Conservation (phyloP, 2,888 invertebrate genomes). For the Drosophila paranaensis region DNA sequence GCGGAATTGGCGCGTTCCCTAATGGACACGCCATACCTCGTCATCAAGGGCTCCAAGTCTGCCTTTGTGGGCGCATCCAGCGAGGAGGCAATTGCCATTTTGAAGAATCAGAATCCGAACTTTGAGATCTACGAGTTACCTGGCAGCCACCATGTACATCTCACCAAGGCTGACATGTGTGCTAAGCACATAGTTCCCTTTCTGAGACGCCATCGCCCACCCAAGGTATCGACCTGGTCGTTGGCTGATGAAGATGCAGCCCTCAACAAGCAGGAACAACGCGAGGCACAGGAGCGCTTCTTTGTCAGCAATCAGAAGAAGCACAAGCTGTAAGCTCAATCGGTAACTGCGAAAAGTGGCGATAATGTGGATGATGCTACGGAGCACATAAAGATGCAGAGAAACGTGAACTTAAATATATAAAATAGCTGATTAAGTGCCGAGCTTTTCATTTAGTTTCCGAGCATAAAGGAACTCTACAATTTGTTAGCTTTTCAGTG, state of each 20-base stretch:
- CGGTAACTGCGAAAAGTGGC: conserved; percentile 4
- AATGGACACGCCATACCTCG: conserved; percentile 86
- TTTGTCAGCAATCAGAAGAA: conserved; percentile 15
- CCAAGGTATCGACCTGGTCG: conserved; percentile 43
- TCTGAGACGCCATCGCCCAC: conserved; percentile 52
- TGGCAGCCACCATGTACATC: conserved; percentile 90
- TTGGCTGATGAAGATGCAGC: conserved; percentile 20
- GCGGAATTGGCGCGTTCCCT: conserved; percentile 85
- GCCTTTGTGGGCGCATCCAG: conserved; percentile 85
- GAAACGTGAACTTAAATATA: conserved; percentile 4
- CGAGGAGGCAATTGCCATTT: conserved; percentile 86
- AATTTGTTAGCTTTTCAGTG: not conserved
- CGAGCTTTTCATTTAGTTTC: conserved; percentile 7
- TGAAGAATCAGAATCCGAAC: conserved; percentile 86
- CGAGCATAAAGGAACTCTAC: not conserved
- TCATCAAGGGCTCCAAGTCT: conserved; percentile 87
- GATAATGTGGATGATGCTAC: conserved; percentile 5
- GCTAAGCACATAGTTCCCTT: conserved; percentile 84
- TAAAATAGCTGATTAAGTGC: conserved; percentile 15
- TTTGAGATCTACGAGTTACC: conserved; percentile 87
- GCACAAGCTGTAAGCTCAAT: conserved; percentile 19
- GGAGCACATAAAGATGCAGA: not conserved
- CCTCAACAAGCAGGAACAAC: conserved; percentile 11
- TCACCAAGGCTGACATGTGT: conserved; percentile 87
- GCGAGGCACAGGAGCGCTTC: conserved; percentile 25